Evolutionary conservation across 1,140 invertebrate genomes (phyloP).

Genomic region (Drosophila ficusphila): DNA sequence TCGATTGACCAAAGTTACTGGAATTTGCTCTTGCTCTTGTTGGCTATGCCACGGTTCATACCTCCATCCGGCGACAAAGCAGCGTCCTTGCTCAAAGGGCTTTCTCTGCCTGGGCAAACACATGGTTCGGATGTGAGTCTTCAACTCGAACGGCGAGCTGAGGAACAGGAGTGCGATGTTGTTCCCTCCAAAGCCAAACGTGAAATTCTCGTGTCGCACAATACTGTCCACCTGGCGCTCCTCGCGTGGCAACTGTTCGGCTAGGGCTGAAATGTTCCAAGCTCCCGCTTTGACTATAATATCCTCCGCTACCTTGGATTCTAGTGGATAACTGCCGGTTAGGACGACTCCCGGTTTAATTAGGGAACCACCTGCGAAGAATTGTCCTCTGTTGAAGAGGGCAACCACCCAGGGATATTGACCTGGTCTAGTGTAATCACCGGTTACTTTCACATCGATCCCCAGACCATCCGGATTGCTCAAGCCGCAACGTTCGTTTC

Average conservation of each 20-base stretch:
- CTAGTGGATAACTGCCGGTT: background rate
- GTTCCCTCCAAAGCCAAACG: background rate
- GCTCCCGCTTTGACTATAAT: conserved; percentile 2
- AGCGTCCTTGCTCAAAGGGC: background rate
- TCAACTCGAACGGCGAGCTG: background rate
- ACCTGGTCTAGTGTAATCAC: too few relatives aligned
- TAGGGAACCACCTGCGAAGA: background rate
- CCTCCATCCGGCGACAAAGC: conserved; percentile 6
- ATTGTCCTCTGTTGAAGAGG: background rate
- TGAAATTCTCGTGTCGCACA: background rate
- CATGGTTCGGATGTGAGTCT: conserved; percentile 1
- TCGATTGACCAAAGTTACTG: conserved; percentile 84
- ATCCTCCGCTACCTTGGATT: background rate
- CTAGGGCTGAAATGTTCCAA: background rate
- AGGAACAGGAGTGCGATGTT: background rate
- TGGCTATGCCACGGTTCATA: too few relatives aligned
- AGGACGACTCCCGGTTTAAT: background rate
- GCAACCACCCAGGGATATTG: background rate
- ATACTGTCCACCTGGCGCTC: background rate
- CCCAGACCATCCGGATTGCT: background rate
- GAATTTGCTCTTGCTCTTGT: conserved; percentile 86
- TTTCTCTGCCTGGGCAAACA: background rate
- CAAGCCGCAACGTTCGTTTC: background rate
- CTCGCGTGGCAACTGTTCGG: background rate
- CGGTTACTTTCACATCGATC: too few relatives aligned